phyloP scores from a whole-genome alignment of 2,797 vertebrate species.

The Taenioides sp. region DNA sequence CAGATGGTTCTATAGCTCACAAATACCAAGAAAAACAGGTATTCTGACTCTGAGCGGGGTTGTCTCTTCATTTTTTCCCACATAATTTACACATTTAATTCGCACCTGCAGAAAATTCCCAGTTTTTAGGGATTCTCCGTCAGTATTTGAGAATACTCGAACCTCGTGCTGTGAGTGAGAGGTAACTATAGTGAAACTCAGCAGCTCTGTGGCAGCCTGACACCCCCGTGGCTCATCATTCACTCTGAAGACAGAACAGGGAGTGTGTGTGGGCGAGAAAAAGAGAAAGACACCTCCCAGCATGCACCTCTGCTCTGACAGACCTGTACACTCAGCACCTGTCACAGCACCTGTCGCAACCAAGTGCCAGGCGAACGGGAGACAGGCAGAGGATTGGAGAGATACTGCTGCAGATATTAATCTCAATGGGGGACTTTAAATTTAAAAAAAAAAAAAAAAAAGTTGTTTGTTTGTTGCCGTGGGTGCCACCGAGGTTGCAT shows the following conservation, averaged over 20 bases:
- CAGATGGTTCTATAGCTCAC: too few relatives aligned
- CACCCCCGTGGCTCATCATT: conserved; percentile 36
- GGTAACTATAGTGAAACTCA: background rate
- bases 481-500: too few relatives aligned
- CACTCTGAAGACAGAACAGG: background rate
- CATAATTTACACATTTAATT: too few relatives aligned
- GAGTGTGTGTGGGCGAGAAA: conserved; percentile 35
- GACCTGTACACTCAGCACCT: conserved; percentile 48
- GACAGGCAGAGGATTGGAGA: background rate
- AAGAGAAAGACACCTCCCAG: conserved; percentile 47
- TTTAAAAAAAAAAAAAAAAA: background rate
- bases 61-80: too few relatives aligned
- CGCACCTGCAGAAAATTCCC: too few relatives aligned
- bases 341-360: conserved; percentile 44
- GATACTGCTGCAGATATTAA: background rate
- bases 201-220: conserved; percentile 27
- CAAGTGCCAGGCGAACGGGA: conserved; percentile 39
- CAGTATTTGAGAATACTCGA: too few relatives aligned
- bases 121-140: too few relatives aligned
- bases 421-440: background rate
- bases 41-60: too few relatives aligned
- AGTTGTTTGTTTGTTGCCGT: too few relatives aligned
- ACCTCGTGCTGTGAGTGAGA: background rate
- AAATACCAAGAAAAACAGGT: too few relatives aligned
- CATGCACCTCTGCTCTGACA: conserved; percentile 51